Percentiles rank a stretch among this genome's conserved stretches.
phyloP scores from a whole-genome alignment of 2,797 vertebrate genomes.

The Acipenser oxyrinchus region DNA sequence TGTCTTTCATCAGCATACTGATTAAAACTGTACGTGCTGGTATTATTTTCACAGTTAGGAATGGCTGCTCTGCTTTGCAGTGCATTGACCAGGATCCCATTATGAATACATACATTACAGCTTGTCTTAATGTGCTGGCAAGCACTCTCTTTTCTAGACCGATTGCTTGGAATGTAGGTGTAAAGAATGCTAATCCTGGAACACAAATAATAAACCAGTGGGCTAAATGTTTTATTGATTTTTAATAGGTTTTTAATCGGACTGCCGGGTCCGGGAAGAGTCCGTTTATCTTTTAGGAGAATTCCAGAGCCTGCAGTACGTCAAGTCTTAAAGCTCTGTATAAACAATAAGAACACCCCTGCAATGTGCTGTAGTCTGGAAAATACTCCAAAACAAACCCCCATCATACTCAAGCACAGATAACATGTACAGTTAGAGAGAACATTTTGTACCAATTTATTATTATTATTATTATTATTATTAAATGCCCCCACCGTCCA shows the following conservation, averaged over 20 bases:
- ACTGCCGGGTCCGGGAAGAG: background rate
- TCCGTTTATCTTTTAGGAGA: background rate
- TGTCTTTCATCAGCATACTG: too few relatives aligned
- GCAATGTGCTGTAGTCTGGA: background rate
- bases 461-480: too few relatives aligned
- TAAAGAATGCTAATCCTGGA: background rate
- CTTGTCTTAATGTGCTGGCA: background rate
- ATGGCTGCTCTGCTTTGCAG: too few relatives aligned
- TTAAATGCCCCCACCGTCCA: too few relatives aligned
- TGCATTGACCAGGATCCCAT: too few relatives aligned
- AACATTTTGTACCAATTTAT: too few relatives aligned
- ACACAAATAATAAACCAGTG: background rate
- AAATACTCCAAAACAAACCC: background rate
- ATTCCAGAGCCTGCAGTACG: background rate
- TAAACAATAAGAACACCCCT: background rate
- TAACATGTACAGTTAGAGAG: too few relatives aligned
- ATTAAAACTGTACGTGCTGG: too few relatives aligned
- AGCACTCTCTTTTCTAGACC: background rate
- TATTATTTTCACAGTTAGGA: too few relatives aligned
- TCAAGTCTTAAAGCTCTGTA: constrained; percentile 1
- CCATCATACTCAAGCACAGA: too few relatives aligned
- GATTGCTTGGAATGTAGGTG: background rate
- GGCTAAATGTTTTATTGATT: background rate
- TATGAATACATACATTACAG: too few relatives aligned
- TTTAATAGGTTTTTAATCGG: background rate